Evolutionary conservation across 2,113 vertebrate genomes (phyloP).

Genomic region (Trogon melanurus): DNA sequence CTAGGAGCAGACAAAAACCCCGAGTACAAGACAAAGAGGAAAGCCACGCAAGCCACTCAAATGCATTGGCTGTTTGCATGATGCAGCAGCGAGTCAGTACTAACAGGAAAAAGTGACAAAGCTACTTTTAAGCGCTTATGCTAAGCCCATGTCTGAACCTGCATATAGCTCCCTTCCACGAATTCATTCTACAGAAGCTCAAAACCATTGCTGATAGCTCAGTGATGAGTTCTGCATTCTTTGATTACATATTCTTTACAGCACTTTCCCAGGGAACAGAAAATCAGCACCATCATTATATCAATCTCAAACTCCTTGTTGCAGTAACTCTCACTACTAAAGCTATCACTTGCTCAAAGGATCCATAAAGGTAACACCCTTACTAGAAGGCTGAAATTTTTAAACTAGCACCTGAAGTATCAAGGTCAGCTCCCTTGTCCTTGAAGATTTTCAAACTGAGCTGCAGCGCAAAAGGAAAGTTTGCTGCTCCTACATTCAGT

Average conservation of each 20-base stretch:
- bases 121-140: neutral
- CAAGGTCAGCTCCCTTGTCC: neutral
- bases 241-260: constrained; percentile 23
- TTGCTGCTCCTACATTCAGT: neutral
- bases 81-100: neutral
- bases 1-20: neutral
- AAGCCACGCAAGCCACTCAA: neutral
- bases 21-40: neutral
- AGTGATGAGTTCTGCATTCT: neutral
- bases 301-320: neutral
- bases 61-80: neutral
- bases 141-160: neutral
- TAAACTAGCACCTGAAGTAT: neutral
- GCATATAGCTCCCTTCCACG: neutral
- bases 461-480: neutral
- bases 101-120: neutral
- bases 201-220: neutral
- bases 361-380: neutral
- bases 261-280: neutral
- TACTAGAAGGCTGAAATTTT: neutral
- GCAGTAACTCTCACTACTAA: neutral
- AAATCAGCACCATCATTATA: constrained; percentile 10
- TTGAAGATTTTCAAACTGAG: neutral
- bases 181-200: neutral
- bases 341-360: neutral